These are phyloP conservation scores for Saguinus imperator DNA, from an alignment of 2,113 vertebrate species.

Conservation along the genomic window DNA sequence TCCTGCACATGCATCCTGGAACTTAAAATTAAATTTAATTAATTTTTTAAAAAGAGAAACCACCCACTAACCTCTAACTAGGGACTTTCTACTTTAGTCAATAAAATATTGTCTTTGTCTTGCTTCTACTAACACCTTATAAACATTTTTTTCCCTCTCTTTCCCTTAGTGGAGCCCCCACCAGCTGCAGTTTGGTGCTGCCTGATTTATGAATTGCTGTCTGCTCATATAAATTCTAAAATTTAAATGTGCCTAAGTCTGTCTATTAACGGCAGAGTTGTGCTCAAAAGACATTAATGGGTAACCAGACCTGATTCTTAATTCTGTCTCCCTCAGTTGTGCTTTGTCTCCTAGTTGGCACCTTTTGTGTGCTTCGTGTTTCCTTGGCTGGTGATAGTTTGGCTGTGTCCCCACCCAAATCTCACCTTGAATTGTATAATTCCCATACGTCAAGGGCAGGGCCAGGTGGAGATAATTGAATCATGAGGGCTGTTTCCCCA, in stretches of 20 bases:
- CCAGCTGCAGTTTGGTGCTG: fast-evolving
- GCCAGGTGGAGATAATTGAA: too few relatives aligned
- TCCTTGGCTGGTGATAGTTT: too few relatives aligned
- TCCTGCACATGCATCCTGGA: too few relatives aligned
- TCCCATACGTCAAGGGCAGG: too few relatives aligned
- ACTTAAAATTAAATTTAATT: too few relatives aligned
- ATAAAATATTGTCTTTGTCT: neutral
- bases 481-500: too few relatives aligned
- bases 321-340: neutral
- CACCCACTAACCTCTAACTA: too few relatives aligned
- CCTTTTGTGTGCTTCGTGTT: neutral
- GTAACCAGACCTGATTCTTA: neutral
- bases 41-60: neutral
- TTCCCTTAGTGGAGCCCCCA: neutral
- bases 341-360: neutral
- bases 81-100: too few relatives aligned
- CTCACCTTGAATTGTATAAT: too few relatives aligned
- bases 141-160: neutral
- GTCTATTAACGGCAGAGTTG: neutral
- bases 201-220: neutral
- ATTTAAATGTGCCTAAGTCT: neutral
- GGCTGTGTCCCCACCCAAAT: too few relatives aligned
- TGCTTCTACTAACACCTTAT: neutral
- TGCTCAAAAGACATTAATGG: neutral
- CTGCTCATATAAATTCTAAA: neutral